A percentile compares a stretch with the other conserved stretches of the same genome.
These are phyloP conservation scores for Drosophila elegans DNA, from an alignment of 1,140 invertebrate species.

Conservation along the genomic window DNA sequence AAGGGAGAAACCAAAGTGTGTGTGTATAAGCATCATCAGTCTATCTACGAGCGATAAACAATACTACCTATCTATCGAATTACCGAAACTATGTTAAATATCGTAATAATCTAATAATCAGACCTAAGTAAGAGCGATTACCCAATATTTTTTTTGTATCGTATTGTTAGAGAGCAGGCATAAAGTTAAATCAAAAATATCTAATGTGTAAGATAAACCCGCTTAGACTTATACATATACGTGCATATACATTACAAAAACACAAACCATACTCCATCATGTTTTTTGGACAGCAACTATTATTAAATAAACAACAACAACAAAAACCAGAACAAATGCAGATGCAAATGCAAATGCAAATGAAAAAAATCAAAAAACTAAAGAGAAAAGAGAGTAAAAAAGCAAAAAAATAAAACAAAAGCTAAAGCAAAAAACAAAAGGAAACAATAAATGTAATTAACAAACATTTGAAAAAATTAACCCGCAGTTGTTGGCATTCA, in stretches of 20 bases:
- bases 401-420: constrained; percentile 13
- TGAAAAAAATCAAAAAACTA: constrained; percentile 54
- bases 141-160: constrained; percentile 44
- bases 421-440: constrained; percentile 33
- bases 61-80: constrained; percentile 54
- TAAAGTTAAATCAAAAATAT: constrained; percentile 56
- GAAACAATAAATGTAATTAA: constrained; percentile 64
- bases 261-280: background rate
- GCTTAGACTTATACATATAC: constrained; percentile 48
- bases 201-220: constrained; percentile 44
- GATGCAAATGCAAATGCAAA: constrained; percentile 25
- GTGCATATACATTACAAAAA: constrained; percentile 12
- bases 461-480: constrained; percentile 56
- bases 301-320: background rate
- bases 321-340: constrained; percentile 2
- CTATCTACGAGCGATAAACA: constrained; percentile 40
- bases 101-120: constrained; percentile 45
- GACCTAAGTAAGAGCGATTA: constrained; percentile 32
- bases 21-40: constrained; percentile 36
- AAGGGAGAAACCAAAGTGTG: constrained; percentile 47
- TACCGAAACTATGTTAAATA: constrained; percentile 52
- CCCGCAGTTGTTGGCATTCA: constrained; percentile 2
- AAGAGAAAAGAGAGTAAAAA: constrained; percentile 25
- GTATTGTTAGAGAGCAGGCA: constrained; percentile 29
- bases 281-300: constrained; percentile 19